Percentiles rank a stretch among this genome's conserved stretches.
These are phyloP conservation scores for Gonioctena quinquepunctata DNA, from an alignment of 1,140 invertebrate genomes.

Conservation along the genomic window DNA sequence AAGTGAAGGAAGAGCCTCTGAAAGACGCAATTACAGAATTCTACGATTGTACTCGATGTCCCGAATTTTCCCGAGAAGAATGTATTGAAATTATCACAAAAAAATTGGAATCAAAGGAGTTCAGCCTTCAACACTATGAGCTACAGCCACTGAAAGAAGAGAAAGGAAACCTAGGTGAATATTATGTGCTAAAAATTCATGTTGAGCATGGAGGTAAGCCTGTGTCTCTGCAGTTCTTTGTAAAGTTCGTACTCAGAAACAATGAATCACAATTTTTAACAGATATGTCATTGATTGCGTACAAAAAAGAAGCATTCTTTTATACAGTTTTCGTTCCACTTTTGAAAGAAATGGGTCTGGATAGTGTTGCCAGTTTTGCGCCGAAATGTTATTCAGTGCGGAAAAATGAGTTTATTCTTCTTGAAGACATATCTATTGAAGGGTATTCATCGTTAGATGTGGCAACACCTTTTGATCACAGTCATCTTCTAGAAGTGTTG, in stretches of 20 bases:
- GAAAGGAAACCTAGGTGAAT: not conserved
- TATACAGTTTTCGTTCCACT: not conserved
- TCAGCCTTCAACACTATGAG: not conserved
- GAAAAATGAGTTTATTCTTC: not conserved
- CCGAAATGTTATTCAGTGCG: not conserved
- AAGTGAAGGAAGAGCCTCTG: not conserved
- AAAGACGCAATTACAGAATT: not conserved
- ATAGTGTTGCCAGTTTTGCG: not conserved
- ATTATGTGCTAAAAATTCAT: not conserved
- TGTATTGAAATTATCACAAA: not conserved
- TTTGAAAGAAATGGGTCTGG: not conserved
- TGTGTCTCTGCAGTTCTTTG: not conserved
- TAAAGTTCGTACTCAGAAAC: not conserved
- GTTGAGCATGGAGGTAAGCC: not conserved
- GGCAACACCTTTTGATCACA: not conserved
- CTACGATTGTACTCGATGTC: not conserved
- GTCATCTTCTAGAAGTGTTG: not conserved
- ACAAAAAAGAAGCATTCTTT: not conserved
- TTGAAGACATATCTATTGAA: not conserved
- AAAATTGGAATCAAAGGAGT: not conserved
- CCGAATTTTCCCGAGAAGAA: not conserved
- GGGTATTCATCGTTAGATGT: not conserved
- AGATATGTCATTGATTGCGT: not conserved
- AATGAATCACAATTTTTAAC: not conserved
- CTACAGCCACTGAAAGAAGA: not conserved